phyloP scores from a whole-genome alignment of 1,140 invertebrate species.

The Oscheius sp. region DNA sequence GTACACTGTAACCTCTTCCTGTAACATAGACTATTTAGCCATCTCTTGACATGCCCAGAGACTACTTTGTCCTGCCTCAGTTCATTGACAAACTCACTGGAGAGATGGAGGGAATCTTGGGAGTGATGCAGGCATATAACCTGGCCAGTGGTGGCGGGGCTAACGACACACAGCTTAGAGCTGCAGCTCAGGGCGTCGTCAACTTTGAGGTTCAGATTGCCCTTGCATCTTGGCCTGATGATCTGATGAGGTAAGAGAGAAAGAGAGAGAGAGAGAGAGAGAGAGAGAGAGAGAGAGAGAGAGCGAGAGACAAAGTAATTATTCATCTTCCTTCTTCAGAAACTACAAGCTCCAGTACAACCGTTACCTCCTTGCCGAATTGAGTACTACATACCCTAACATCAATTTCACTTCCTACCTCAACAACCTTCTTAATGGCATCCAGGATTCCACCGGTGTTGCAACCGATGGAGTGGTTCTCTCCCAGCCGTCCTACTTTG shows the following conservation, averaged over 20 bases:
- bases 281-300: neutral
- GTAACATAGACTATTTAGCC: conserved; percentile 17
- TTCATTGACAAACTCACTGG: conserved; percentile 37
- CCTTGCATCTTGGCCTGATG: conserved; percentile 45
- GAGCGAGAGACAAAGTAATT: no score
- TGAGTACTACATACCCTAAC: conserved; percentile 28
- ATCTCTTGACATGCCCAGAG: conserved; percentile 33
- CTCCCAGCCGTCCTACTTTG: conserved; percentile 42
- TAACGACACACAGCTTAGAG: neutral
- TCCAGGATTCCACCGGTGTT: neutral
- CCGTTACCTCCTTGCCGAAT: conserved; percentile 32
- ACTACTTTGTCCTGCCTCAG: conserved; percentile 48
- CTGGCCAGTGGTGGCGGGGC: neutral
- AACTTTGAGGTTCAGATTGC: conserved; percentile 45
- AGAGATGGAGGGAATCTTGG: conserved; percentile 22
- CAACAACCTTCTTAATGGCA: conserved; percentile 23
- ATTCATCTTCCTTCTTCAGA: no score
- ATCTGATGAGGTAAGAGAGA: conserved; percentile 35
- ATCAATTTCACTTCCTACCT: conserved; percentile 41
- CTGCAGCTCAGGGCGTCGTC: conserved; percentile 33
- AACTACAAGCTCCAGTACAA: conserved; percentile 52
- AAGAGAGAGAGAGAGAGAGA: neutral
- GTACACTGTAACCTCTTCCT: neutral
- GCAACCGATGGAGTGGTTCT: conserved; percentile 22
- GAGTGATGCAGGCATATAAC: conserved; percentile 21